Evolutionary conservation across 2,797 vertebrate species (phyloP), one percentile per base, ranked within the genome.

Genomic region (Dermochelys coriacea): DNA sequence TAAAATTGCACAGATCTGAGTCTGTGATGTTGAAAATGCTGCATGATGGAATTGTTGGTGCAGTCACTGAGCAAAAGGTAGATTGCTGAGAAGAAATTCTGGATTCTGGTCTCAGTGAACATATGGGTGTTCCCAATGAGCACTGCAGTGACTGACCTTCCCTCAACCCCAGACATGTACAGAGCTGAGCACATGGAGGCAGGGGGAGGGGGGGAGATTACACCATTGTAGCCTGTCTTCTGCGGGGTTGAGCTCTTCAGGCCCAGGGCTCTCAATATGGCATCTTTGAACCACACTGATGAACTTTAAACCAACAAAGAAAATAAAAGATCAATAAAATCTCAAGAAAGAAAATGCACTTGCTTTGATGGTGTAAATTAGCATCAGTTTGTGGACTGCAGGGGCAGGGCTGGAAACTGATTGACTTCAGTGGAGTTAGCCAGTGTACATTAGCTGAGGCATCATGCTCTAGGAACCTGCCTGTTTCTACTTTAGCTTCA

Each of bases 61-160:
- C 82, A 80, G 68, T 52, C 6, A 0, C 1, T 10, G 8, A 31
- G 12, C 23, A 2, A 82, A 45, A 51, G 83, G 80, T 51, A 81
- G 85, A 50, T n/a, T 7, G 5, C 1, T 74, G 75, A 25, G 16
- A 3, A 5, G 6, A 19, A 49, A 45, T 86, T 37, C 52, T 19
- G 64, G 49, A 6, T 41, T 91, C 89, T 94, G 86, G 77, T 29
- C 87, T 77, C 34, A 8, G 21, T 0, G 3, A 8, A 64, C 79
- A 27, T n/a, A n/a, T 81, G 86, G 55, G 29, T 61, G 85, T 91
- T 54, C 84, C 11, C 51, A 6, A 86, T 85, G 90, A 78, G 68
- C 45, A 87, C 90, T 77, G 80, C 27, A 1, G 71, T 84, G 91
- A 88, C n/a, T 71, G 68, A 68, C 37, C 37, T 71, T 71, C 68